Evolutionary conservation across 2,888 invertebrate species (phyloP), one percentile per base, ranked within the genome.

Genomic region (Drosophila leonis): DNA sequence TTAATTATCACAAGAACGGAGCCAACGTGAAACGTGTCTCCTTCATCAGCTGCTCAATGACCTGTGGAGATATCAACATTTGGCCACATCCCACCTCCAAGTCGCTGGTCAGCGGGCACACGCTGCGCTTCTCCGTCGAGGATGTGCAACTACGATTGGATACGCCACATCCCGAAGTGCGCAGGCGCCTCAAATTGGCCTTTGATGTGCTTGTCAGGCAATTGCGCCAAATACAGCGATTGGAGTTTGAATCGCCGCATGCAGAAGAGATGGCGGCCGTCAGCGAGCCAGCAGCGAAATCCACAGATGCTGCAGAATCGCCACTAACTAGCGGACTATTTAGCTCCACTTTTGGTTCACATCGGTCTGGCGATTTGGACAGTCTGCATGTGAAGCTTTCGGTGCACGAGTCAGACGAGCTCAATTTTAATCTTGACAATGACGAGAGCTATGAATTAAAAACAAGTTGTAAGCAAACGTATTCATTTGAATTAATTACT

Each of bases 71-170:
- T 60, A 90, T 93, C 5, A 95, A 96, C 81, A 94, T 97, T 31
- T 97, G 97, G 97, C 97, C 97, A 33, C 95, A 95, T 92, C 97
- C 97, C 57, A 96, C 96, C 3, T 95, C 96, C 0, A 95, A 95
- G 66, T 94, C 96, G 35, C 94, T 94, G 74, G 94, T 97, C 29
- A 96, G 95, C 75, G 94, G 94, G 20, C 94, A 94, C 62, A 95
- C 95, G 29, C 94, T 95, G 24, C 94, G 94, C 31, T 95, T 93
- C 68, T 90, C 91, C 15, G 81, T 90, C 51, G 90, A 92, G 39
- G 86, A 92, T 76, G 83, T 93, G n/a, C 82, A 90, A 51, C 72
- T 93, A 35, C 86, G 80, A 33, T 66, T 93, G 31, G 90, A 91
- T 64, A 91, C 93, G 4, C 90, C 91, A 18, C 91, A 91, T 72